These are phyloP conservation scores for Sebastiscus albofasciatus DNA, from an alignment of 2,797 vertebrate genomes.

Conservation along the genomic window DNA sequence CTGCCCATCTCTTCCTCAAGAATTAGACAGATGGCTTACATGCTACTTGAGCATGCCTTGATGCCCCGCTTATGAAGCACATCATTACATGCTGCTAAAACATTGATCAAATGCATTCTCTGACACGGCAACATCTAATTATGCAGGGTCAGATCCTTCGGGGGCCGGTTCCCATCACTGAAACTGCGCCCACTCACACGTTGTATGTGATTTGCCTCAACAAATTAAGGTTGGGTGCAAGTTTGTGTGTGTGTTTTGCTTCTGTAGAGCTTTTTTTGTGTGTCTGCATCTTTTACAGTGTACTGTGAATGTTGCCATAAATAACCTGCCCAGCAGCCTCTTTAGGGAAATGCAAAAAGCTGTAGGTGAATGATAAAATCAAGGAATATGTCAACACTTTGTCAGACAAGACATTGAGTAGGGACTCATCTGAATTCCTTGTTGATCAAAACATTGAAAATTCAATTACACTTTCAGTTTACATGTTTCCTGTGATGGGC, in stretches of 20 bases:
- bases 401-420: neutral
- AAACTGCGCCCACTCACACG: neutral
- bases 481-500: neutral
- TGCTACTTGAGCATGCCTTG: constrained; percentile 37
- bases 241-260: neutral
- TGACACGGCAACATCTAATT: constrained; percentile 30
- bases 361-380: neutral
- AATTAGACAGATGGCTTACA: constrained; percentile 46
- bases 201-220: constrained; percentile 1
- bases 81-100: constrained; percentile 51
- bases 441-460: neutral
- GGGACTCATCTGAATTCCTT: neutral
- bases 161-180: constrained; percentile 5
- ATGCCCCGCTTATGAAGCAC: constrained; percentile 27
- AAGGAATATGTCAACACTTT: neutral
- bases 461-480: neutral
- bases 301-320: neutral
- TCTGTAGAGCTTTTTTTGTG: neutral
- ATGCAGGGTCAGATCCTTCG: constrained; percentile 11
- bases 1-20: constrained; percentile 41
- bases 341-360: neutral
- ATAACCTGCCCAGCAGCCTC: neutral
- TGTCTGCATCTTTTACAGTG: neutral
- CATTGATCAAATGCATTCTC: constrained; percentile 50
- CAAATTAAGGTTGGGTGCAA: neutral